phyloP scores from a whole-genome alignment of 2,113 vertebrate genomes.

The Syngnathus scovelli region DNA sequence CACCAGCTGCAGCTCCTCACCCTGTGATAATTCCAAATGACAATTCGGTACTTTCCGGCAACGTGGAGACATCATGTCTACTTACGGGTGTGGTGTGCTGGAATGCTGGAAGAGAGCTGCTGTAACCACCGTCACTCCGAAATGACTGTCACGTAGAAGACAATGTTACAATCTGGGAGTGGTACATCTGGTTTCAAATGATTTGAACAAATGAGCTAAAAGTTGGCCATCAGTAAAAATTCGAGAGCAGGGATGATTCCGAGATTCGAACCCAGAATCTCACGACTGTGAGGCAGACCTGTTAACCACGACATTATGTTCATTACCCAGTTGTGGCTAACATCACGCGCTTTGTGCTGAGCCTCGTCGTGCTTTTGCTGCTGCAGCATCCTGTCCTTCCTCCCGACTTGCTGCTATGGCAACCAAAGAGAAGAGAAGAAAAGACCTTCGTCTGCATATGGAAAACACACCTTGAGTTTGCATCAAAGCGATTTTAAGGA shows the following conservation, averaged over 20 bases:
- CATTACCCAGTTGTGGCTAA: slow-evolving; percentile 77
- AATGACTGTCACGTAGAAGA: slow-evolving; percentile 47
- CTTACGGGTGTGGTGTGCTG: slow-evolving; percentile 72
- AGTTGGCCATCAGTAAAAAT: too few species aligned
- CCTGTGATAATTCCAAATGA: slow-evolving; percentile 57
- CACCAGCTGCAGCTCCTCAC: slow-evolving; percentile 86
- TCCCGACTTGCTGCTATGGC: slow-evolving; percentile 76
- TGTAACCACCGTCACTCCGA: slow-evolving; percentile 77
- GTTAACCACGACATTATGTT: not conserved
- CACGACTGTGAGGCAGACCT: too few species aligned
- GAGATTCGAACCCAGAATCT: too few species aligned
- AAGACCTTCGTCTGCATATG: slow-evolving; percentile 1
- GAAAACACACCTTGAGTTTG: slow-evolving; percentile 4
- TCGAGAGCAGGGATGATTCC: not conserved
- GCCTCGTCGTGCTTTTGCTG: slow-evolving; percentile 84
- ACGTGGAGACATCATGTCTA: not conserved
- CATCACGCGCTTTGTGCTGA: slow-evolving; percentile 77
- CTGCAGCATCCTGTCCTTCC: slow-evolving; percentile 87
- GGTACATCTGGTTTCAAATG: not conserved
- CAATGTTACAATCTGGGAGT: not conserved
- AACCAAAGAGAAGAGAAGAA: slow-evolving; percentile 55
- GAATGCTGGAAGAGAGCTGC: slow-evolving; percentile 71
- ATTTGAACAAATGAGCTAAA: too few species aligned
- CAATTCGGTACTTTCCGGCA: not conserved
- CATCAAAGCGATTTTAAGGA: slow-evolving; percentile 8